These are phyloP conservation scores for Venustoraphidia nigricollis DNA, from an alignment of 2,888 invertebrate genomes.

Conservation along the genomic window DNA sequence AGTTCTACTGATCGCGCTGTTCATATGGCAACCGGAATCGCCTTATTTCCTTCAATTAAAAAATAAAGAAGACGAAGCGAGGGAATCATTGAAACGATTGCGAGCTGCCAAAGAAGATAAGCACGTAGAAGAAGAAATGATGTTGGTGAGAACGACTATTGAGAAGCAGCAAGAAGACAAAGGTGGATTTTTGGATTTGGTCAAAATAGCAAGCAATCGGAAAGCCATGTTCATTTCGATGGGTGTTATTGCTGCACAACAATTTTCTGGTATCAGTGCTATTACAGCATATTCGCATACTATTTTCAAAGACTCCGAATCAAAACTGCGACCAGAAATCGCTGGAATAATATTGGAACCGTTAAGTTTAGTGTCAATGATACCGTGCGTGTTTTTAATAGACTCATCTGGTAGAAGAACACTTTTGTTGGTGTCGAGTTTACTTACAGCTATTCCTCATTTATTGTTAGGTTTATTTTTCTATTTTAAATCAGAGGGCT, in stretches of 20 bases:
- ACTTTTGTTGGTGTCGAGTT: too few species aligned
- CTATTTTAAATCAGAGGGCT: too few species aligned
- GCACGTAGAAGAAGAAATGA: slow-evolving; percentile 18
- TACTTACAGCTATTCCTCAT: too few species aligned
- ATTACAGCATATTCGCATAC: slow-evolving; percentile 18
- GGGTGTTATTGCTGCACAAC: slow-evolving; percentile 26
- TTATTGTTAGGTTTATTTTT: too few species aligned
- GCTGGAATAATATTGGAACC: too few species aligned
- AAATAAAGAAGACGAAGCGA: slow-evolving; percentile 13
- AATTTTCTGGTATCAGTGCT: slow-evolving; percentile 18
- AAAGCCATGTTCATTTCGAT: slow-evolving; percentile 44
- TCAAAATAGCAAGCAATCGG: slow-evolving; percentile 36
- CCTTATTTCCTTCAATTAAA: slow-evolving; percentile 11
- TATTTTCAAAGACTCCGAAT: slow-evolving; percentile 18
- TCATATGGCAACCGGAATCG: slow-evolving; percentile 12
- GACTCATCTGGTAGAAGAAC: too few species aligned
- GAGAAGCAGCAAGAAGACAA: slow-evolving; percentile 19
- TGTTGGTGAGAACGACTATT: slow-evolving; percentile 16
- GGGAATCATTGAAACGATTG: slow-evolving; percentile 15
- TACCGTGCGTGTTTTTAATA: too few species aligned
- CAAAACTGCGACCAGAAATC: too few species aligned
- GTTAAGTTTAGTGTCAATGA: too few species aligned
- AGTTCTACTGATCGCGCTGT: slow-evolving; percentile 7
- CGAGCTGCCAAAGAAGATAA: slow-evolving; percentile 10
- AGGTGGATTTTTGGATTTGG: slow-evolving; percentile 35